A percentile compares a stretch with the other conserved stretches of the same genome.
These are phyloP conservation scores for Pristionchus maxplancki DNA, from an alignment of 2,888 invertebrate species.

Conservation along the genomic window DNA sequence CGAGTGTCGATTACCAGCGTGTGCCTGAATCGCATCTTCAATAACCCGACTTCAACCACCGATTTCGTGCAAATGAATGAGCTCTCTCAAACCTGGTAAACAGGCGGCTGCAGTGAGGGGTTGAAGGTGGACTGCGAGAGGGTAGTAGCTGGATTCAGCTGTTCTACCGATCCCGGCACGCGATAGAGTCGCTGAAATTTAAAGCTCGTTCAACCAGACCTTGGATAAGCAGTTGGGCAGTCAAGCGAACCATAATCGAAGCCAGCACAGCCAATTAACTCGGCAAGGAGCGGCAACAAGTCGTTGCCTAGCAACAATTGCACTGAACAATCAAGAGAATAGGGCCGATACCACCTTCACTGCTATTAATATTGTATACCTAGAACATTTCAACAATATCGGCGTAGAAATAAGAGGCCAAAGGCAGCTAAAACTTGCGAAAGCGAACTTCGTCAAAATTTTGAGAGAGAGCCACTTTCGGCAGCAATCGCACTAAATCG, in stretches of 20 bases:
- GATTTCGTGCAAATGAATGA: not conserved
- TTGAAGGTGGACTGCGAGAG: not conserved
- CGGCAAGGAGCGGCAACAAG: slow-evolving; percentile 24
- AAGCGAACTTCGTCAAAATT: not conserved
- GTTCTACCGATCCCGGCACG: slow-evolving; percentile 19
- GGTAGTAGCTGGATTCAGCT: slow-evolving; percentile 14
- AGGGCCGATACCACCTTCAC: not conserved
- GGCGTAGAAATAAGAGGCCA: too few species aligned
- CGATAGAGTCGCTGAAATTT: slow-evolving; percentile 23
- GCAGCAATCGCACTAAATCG: not conserved
- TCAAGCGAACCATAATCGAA: not conserved
- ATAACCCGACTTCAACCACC: not conserved
- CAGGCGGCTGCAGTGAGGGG: not conserved
- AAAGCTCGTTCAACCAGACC: not conserved
- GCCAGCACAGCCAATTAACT: not conserved
- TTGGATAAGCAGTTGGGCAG: not conserved
- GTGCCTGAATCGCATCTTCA: not conserved
- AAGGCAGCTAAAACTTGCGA: not conserved
- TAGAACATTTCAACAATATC: not conserved
- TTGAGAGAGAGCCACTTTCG: too few species aligned
- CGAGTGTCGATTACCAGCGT: slow-evolving; percentile 48
- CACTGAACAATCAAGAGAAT: not conserved
- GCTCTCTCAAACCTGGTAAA: slow-evolving; percentile 31
- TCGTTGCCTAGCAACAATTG: slow-evolving; percentile 37
- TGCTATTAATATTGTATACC: not conserved